phyloP scores from a whole-genome alignment of 2,113 vertebrate species.

The Erpornis zantholeuca region DNA sequence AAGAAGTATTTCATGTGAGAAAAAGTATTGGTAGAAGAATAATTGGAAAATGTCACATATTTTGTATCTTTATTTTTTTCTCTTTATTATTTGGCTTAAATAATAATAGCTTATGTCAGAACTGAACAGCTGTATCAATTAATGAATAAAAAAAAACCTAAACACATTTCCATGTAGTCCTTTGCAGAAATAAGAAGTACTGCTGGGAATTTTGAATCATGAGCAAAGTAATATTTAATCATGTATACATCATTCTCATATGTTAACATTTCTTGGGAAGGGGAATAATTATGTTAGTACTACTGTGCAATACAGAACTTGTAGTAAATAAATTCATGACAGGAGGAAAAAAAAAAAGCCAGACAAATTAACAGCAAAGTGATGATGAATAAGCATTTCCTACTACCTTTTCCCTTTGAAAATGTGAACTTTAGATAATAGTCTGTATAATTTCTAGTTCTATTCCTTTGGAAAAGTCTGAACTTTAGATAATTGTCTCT shows the following conservation, averaged over 20 bases:
- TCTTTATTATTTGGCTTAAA: not conserved
- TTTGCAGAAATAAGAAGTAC: not conserved
- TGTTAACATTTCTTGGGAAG: not conserved
- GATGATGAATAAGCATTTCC: not conserved
- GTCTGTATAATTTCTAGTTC: constrained; percentile 47
- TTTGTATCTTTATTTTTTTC: not conserved
- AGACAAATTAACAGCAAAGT: constrained; percentile 3
- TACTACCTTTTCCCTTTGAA: constrained; percentile 11
- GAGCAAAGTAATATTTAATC: constrained; percentile 5
- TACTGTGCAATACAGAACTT: not conserved
- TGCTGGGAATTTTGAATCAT: not conserved
- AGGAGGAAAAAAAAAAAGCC: not conserved
- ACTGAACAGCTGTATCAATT: not conserved
- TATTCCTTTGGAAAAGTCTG: constrained; percentile 56
- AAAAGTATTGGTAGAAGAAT: not conserved
- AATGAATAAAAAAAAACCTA: not conserved
- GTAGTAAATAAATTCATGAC: constrained; percentile 13
- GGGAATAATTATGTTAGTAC: not conserved
- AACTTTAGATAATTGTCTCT: constrained; percentile 73
- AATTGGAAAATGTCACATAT: not conserved
- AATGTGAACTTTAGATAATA: constrained; percentile 70
- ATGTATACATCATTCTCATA: not conserved
- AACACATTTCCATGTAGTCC: not conserved
- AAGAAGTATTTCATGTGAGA: not conserved
- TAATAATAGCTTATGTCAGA: not conserved